Evolutionary conservation across 1,140 invertebrate genomes (phyloP).

Genomic region (Drosophila sulfurigaster): DNA sequence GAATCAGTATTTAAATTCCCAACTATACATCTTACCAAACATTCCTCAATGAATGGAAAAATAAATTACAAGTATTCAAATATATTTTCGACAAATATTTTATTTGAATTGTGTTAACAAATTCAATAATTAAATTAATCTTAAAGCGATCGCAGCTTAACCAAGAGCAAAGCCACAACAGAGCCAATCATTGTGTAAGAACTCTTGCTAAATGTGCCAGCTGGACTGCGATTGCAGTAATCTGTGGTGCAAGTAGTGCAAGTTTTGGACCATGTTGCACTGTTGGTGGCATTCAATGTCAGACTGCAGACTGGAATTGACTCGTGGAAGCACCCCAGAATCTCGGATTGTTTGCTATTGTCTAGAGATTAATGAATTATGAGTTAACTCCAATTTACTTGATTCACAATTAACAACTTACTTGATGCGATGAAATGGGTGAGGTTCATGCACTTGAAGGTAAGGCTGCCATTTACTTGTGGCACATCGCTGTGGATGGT

Average conservation of each 20-base stretch:
- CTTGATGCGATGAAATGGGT: slow-evolving; percentile 26
- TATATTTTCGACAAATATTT: too few species aligned
- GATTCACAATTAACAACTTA: slow-evolving; percentile 1
- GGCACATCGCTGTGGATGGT: slow-evolving; percentile 43
- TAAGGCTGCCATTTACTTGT: not conserved
- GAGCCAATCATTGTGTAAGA: slow-evolving; percentile 51
- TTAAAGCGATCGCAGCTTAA: slow-evolving; percentile 39
- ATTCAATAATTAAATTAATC: not conserved
- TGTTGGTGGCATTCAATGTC: slow-evolving; percentile 3
- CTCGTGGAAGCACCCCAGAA: slow-evolving; percentile 52
- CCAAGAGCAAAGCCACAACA: slow-evolving; percentile 43
- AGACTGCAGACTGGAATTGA: slow-evolving; percentile 30
- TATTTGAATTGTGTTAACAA: too few species aligned
- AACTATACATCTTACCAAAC: too few species aligned
- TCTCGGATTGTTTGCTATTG: not conserved
- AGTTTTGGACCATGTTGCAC: not conserved
- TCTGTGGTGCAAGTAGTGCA: slow-evolving; percentile 32
- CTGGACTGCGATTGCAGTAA: slow-evolving; percentile 58
- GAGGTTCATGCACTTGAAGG: slow-evolving; percentile 51
- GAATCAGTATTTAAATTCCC: too few species aligned
- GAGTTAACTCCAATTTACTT: not conserved
- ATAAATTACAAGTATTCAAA: too few species aligned
- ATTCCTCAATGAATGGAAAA: too few species aligned
- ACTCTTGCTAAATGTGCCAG: slow-evolving; percentile 59
- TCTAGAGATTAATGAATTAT: slow-evolving; percentile 13